Evolutionary conservation across 2,888 invertebrate genomes (phyloP), one percentile per base, ranked within the genome.

Genomic region (Slavum lentiscoides): DNA sequence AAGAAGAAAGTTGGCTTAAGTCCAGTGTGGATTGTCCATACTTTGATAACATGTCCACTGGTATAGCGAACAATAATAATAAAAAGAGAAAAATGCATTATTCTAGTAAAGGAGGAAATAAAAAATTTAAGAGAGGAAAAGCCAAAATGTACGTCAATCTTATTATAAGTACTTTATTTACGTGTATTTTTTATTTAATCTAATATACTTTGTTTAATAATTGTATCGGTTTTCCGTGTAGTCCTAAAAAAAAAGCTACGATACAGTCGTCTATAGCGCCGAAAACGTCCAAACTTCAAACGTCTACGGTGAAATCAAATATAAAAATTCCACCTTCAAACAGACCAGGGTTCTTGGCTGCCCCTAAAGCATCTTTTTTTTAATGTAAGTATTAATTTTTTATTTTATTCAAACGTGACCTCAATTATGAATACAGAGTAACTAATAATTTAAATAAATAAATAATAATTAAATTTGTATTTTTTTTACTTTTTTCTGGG

Each of bases 321-420:
- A 43, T 74, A 15, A 81, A 68, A 37, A 53, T 83, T 17, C 83
- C 83, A 15, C 82, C 83, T 19, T 80, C 81, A 8, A 83, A 82
- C 73, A 59, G 83, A 37, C 83, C 83, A 61, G 83, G 83, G 21
- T 83, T 83, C 59, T 43, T 83, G 21, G 68, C 82, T 13, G 82
- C 81, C 0, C 83, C 83, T n/a, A 82, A 75, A 77, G 82, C 82
- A 13, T 67, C 81, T 72, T 19, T 55, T 55, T 66, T 80, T 66
- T 72, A 80, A 70, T 53, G n/a, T 19, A 55, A 55, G 49, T 49
- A 49, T 49, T 49, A 11, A 11, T 55, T 55, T 19, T 55, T 55
- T 55, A 19, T 55, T 9, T 55, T 55, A 55, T 19, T 19, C 6
- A 55, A 55, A 55, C 55, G 5, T 19, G 19, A 55, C 19, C 6